These are phyloP conservation scores for Labroides dimidiatus DNA, from an alignment of 2,797 vertebrate species.

Conservation along the genomic window DNA sequence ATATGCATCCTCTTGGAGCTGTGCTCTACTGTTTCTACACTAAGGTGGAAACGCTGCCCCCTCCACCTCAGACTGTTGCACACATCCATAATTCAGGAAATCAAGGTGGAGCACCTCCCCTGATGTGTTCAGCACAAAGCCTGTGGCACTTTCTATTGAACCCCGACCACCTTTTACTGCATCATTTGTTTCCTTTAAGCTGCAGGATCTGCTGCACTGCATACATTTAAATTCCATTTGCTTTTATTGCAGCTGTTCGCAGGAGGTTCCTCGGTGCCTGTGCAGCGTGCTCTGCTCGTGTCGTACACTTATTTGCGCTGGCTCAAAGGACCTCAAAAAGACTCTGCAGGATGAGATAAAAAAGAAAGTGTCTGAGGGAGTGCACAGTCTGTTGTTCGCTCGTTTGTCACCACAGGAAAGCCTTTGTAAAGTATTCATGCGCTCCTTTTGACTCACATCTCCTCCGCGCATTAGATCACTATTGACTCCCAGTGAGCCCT, in stretches of 20 bases:
- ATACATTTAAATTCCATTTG: conserved; percentile 36
- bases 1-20: background rate
- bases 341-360: conserved; percentile 13
- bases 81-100: conserved; percentile 36
- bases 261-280: too few relatives aligned
- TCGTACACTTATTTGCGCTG: background rate
- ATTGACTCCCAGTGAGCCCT: conserved; percentile 18
- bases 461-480: conserved; percentile 33
- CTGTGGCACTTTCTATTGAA: conserved; percentile 2
- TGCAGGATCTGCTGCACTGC: conserved; percentile 2
- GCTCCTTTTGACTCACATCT: conserved; percentile 31
- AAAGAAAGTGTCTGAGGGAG: background rate
- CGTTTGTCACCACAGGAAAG: conserved; percentile 42
- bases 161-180: conserved; percentile 28
- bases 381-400: conserved; percentile 24
- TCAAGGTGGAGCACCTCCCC: conserved; percentile 21
- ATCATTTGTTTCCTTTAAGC: conserved; percentile 40
- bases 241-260: conserved; percentile 18
- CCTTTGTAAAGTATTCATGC: conserved; percentile 46
- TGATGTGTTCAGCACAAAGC: conserved; percentile 10
- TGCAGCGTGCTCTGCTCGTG: too few relatives aligned
- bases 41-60: conserved; percentile 6
- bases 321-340: background rate
- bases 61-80: background rate
- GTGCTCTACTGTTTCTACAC: background rate